A percentile compares a stretch with the other conserved stretches of the same genome.
Conservation (phyloP, 2,113 vertebrate genomes). For the Alligator mississippiensis region DNA sequence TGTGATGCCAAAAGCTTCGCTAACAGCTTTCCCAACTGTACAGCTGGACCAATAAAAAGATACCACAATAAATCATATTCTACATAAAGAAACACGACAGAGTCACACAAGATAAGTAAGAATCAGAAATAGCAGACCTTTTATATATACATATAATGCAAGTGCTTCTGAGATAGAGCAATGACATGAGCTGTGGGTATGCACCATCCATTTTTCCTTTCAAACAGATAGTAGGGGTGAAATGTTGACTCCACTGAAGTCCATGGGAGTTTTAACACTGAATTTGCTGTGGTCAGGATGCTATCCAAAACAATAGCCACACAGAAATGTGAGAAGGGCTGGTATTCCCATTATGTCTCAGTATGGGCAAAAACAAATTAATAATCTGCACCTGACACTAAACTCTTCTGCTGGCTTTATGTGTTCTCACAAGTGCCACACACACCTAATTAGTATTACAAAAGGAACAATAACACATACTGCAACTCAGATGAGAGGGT, state of each 20-base stretch:
- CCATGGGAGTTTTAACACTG: neutral
- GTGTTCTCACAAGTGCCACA: neutral
- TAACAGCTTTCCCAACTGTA: too few relatives aligned
- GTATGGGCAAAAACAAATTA: neutral
- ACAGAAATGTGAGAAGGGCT: rapidly evolving
- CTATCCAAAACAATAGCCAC: rapidly evolving
- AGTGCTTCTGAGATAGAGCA: neutral
- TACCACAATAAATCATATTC: neutral
- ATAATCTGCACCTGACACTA: neutral
- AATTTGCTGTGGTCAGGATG: neutral
- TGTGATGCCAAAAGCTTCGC: too few relatives aligned
- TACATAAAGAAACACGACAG: neutral
- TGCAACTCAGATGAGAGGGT: neutral
- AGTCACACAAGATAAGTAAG: neutral
- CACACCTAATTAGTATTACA: neutral
- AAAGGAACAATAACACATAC: neutral
- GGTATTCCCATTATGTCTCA: rapidly evolving
- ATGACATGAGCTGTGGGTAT: rapidly evolving
- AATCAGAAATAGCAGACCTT: neutral
- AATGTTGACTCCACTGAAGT: neutral
- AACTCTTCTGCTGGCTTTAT: neutral
- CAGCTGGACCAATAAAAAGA: too few relatives aligned
- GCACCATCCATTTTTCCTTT: rapidly evolving
- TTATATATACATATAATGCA: neutral
- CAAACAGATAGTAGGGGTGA: neutral